Percentiles rank a stretch among this genome's conserved stretches.
These are phyloP conservation scores for Eupelmus urozonus DNA, from an alignment of 2,888 invertebrate genomes.

Conservation along the genomic window DNA sequence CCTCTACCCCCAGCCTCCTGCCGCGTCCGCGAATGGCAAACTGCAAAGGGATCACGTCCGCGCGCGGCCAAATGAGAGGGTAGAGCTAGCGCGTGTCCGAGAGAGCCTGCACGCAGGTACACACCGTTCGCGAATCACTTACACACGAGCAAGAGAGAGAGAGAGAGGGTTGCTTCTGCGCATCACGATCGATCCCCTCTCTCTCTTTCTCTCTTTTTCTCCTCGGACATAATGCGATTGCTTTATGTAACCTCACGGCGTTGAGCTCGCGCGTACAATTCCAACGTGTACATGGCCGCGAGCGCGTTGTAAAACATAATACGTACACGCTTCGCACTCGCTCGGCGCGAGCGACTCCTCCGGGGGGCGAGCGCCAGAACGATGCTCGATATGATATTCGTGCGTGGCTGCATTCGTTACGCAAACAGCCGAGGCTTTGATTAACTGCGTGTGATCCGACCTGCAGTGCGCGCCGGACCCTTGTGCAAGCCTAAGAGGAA, in stretches of 20 bases:
- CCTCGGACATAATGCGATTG: conserved; percentile 52
- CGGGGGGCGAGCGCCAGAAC: too few species aligned
- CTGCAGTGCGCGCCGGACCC: too few species aligned
- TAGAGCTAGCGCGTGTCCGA: too few species aligned
- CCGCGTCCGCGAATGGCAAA: conserved; percentile 39
- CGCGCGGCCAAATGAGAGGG: conserved; percentile 30
- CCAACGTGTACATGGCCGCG: background rate
- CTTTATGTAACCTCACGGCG: conserved; percentile 55
- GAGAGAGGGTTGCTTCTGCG: background rate
- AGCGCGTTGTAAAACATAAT: background rate
- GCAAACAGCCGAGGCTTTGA: conserved; percentile 31
- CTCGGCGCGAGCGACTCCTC: conserved; percentile 5
- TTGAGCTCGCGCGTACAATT: background rate
- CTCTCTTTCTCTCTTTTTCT: too few species aligned
- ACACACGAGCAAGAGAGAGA: conserved; percentile 9
- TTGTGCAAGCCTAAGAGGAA: too few species aligned
- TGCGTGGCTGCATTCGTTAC: conserved; percentile 35
- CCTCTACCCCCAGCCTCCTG: conserved; percentile 10
- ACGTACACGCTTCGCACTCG: background rate
- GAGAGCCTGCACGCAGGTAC: background rate
- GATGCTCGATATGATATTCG: background rate
- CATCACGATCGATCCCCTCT: conserved; percentile 42
- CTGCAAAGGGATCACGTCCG: conserved; percentile 52
- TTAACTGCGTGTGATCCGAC: background rate
- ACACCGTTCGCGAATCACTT: conserved; percentile 55